Evolutionary conservation across 2,888 invertebrate genomes (phyloP).

Genomic region (Apamea monoglypha): DNA sequence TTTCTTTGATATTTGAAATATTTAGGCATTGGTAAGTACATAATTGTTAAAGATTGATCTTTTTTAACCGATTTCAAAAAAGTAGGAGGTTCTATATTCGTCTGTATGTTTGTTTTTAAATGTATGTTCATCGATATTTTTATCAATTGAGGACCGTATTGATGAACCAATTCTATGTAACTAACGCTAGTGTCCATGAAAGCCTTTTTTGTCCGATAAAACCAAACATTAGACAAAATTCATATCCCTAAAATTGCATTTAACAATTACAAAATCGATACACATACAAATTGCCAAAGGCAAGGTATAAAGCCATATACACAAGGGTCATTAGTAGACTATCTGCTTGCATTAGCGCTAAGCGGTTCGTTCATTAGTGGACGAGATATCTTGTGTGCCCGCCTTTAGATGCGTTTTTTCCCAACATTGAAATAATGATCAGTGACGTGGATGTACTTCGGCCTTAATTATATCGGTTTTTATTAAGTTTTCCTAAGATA

Average conservation of each 20-base stretch:
- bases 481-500: background rate
- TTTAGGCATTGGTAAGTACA: no score
- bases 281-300: constrained; percentile 18
- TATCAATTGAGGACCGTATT: no score
- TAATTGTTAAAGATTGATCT: no score
- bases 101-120: no score
- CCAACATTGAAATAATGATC: constrained; percentile 23
- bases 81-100: no score
- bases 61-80: no score
- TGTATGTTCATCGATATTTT: no score
- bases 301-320: constrained; percentile 35
- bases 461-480: background rate
- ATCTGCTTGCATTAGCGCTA: constrained; percentile 68
- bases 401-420: constrained; percentile 45
- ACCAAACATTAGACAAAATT: background rate
- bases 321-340: constrained; percentile 63
- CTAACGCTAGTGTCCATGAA: no score
- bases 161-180: no score
- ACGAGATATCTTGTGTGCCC: constrained; percentile 42
- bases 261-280: constrained; percentile 36
- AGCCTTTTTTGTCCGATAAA: no score
- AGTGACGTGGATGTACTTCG: background rate
- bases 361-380: constrained; percentile 68
- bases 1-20: no score
- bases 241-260: constrained; percentile 12